These are phyloP conservation scores for Peromyscus melanophrys DNA, from an alignment of 2,797 vertebrate genomes.

Conservation along the genomic window DNA sequence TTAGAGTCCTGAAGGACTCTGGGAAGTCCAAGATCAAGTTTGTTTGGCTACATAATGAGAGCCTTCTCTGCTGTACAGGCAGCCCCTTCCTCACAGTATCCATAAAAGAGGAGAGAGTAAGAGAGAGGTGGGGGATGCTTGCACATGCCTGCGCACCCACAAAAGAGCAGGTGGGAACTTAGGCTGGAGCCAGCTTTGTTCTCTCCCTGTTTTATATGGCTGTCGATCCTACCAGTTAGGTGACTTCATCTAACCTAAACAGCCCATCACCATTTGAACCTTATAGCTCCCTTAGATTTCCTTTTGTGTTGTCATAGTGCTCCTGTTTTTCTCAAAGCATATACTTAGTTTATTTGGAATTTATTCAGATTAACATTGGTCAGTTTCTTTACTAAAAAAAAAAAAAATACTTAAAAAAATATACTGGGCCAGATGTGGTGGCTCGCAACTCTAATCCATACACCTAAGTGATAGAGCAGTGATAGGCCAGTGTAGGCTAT, in stretches of 20 bases:
- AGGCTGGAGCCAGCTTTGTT: not conserved
- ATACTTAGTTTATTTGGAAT: not conserved
- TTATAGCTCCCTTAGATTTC: not conserved
- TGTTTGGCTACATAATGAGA: not conserved
- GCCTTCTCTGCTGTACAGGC: not conserved
- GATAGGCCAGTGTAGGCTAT: not conserved
- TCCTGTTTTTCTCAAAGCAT: not conserved
- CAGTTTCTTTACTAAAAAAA: not conserved
- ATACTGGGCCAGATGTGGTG: not conserved
- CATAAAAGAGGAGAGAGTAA: not conserved
- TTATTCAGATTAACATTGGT: constrained; percentile 44
- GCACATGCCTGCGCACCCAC: no score
- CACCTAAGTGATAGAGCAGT: no score
- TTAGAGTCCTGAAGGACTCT: not conserved
- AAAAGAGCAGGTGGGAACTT: not conserved
- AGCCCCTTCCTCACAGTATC: not conserved
- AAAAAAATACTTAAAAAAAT: not conserved
- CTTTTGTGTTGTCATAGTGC: not conserved
- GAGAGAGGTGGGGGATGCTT: not conserved
- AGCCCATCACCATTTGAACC: not conserved
- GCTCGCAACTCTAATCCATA: no score
- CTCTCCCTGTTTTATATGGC: not conserved
- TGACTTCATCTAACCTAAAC: not conserved
- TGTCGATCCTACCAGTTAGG: not conserved
- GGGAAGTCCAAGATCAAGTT: not conserved